Conservation (phyloP, 53 echinoderm and acorn worm genomes). For the Echinometra lucunter region DNA sequence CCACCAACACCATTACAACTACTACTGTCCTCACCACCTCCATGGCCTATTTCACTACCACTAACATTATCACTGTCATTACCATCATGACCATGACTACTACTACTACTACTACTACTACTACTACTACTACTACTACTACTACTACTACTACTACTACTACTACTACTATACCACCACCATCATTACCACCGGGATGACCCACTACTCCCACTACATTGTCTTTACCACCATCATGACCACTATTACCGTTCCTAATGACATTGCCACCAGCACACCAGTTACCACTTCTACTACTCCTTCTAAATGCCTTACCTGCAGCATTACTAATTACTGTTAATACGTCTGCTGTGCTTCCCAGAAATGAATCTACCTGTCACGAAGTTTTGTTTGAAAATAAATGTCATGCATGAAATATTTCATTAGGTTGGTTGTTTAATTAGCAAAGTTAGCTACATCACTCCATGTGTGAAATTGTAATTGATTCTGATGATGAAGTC, state of each 20-base stretch:
- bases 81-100: no score
- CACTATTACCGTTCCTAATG: no score
- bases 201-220: not conserved
- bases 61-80: not conserved
- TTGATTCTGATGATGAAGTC: not conserved
- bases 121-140: no score
- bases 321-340: not conserved
- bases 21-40: no score
- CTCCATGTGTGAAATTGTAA: conserved; percentile 26
- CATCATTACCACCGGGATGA: not conserved
- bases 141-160: not conserved
- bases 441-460: not conserved
- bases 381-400: not conserved
- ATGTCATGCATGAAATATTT: conserved; percentile 22
- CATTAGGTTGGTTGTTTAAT: conserved; percentile 15
- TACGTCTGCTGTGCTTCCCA: not conserved
- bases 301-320: not conserved
- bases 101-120: no score
- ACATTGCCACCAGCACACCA: no score
- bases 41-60: no score
- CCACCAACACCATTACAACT: no score
- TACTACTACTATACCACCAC: not conserved
- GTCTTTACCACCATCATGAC: not conserved
- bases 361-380: not conserved
- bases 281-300: not conserved